Evolutionary conservation across 2,888 invertebrate species (phyloP), one percentile per base, ranked within the genome.

Genomic region (Corbicula japonica): DNA sequence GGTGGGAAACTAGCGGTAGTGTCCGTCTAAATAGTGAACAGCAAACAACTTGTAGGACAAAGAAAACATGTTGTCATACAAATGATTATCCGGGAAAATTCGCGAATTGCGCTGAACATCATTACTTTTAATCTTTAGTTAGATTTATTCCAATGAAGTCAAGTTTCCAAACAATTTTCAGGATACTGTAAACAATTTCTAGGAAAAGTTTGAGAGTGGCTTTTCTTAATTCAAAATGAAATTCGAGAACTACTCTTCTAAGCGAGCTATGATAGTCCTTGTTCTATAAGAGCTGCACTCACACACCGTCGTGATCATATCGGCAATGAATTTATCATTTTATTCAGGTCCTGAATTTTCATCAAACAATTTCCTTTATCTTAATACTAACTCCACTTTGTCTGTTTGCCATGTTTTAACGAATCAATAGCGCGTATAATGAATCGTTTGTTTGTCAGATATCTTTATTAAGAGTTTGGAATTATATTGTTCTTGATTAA

Each of bases 291-390:
- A 41, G 41, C 18, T 12, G n/a, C n/a, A n/a, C n/a, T 12, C 23
- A 28, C 1, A 48, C 41, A 41, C 60, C 44, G 48, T 38, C 54
- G 61, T 50, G 62, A 72, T 71, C 71, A 48, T 75, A 72, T 74
- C 72, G 68, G 78, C 71, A 69, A 77, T 78, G 76, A 81, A 82
- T 77, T 75, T 81, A 77, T 77, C 75, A 82, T 71, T 75, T 62
- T 56, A 44, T 54, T 63, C 61, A 63, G 35, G 15, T 46, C 38
- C 65, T n/a, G 62, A 41, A 44, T 58, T 65, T 75, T 82, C 75
- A 69, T 75, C 83, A 83, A 79, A 79, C 83, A 83, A 74, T 76
- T 79, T 74, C 71, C 76, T 71, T 79, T 83, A 83, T 83, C 79
- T 76, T 44, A 63, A 61, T 70, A 68, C 73, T 76, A 83, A 74